Percentiles rank a stretch among this genome's conserved stretches.
phyloP scores from a whole-genome alignment of 2,797 vertebrate species.

The Petrocephalus schoutedeni region DNA sequence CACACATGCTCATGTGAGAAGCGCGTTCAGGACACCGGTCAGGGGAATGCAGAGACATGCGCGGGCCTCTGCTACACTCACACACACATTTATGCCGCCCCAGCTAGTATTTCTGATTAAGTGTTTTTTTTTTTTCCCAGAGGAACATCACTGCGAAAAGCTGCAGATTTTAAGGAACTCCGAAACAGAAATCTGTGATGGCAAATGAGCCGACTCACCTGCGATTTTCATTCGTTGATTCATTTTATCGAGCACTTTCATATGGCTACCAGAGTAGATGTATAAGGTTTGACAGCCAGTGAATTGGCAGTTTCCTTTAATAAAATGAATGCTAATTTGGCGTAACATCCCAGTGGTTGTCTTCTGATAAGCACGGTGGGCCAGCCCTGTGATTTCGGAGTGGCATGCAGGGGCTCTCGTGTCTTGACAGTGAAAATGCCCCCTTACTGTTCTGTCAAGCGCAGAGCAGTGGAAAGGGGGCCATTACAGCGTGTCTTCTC shows the following conservation, averaged over 20 bases:
- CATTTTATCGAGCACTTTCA: not conserved
- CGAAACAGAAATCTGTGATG: not conserved
- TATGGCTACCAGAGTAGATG: not conserved
- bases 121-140: too few relatives aligned
- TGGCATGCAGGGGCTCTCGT: not conserved
- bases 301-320: not conserved
- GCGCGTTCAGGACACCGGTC: not conserved
- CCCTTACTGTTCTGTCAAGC: constrained; percentile 1
- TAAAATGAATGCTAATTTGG: not conserved
- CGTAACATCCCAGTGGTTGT: not conserved
- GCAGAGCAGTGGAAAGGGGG: not conserved
- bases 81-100: too few relatives aligned
- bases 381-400: not conserved
- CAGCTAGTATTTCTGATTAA: too few relatives aligned
- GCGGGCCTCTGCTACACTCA: not conserved
- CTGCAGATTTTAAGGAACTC: not conserved
- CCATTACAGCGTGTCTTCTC: constrained; percentile 26
- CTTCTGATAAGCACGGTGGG: not conserved
- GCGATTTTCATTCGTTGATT: not conserved
- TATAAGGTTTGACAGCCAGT: not conserved
- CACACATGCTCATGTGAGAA: not conserved
- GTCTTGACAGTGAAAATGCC: constrained; percentile 13
- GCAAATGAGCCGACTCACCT: not conserved
- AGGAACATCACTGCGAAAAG: not conserved
- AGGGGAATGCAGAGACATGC: not conserved